Base-by-base conservation (phyloP, 2,888 invertebrate genomes). In the Drosophila eohydei region DNA sequence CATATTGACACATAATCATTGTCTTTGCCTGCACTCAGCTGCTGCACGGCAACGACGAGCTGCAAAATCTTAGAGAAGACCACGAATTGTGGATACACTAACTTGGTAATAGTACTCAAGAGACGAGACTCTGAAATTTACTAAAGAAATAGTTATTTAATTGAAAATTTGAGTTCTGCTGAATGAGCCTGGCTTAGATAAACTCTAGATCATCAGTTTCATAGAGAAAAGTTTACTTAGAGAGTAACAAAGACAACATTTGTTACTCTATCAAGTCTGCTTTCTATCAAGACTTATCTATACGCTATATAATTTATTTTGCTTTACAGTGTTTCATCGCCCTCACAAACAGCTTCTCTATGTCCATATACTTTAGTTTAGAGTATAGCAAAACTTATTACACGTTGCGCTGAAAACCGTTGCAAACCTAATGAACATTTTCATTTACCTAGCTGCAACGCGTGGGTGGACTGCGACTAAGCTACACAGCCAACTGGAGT, bases 1-100 rank as follows among this genome's bases (percentile, higher is more conserved):
- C 88, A 84, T 84, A 84, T 84, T 84, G 84, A 88, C 84, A 84
- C 88, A 84, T 84, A 84, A 84, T 84, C 84, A 84, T 88, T 84
- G 84, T 87, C 88, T 84, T 82, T 80, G 86, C 67, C 76, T 41
- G 71, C 67, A 60, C 68, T 71, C 68, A 62, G 34, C 55, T 64
- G 59, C 65, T 48, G 30, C 48, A 30, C 2, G 9, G 9, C 32
- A 50, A 16, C 51, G 52, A 38, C 48, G 26, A 26, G 40, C 28
- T 14, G 54, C 3, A 0, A 9, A 6, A 40, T 2, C 5, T 0
- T 2, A 9, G 14, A 26, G 14, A 26, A 36, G 14, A 14, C 1
- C 63, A 66, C 14, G 58, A 48, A 28, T 30, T 11, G 9, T 4
- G 21, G 12, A 44, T 72, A 26, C 78, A 28, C 61, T 75, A 21